Percentiles rank a stretch among this genome's conserved stretches.
These are phyloP conservation scores for Tenthredo amoena DNA, from an alignment of 2,888 invertebrate genomes.

Conservation along the genomic window DNA sequence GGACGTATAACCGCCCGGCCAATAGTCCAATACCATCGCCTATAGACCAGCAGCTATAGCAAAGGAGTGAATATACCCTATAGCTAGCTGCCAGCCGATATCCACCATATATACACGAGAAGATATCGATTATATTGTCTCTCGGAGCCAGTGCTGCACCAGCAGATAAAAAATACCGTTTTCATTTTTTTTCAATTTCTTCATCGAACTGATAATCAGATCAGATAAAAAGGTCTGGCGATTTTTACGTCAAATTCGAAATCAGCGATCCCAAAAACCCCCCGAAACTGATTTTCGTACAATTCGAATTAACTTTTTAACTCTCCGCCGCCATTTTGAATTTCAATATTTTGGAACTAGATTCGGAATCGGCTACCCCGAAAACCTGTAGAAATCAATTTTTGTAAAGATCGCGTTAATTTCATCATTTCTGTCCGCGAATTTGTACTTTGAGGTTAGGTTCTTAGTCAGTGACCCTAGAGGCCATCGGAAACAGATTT, in stretches of 20 bases:
- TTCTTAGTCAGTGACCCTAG: neutral
- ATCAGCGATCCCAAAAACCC: neutral
- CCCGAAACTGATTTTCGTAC: neutral
- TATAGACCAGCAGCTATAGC: neutral
- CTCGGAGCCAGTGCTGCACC: neutral
- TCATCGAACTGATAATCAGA: neutral
- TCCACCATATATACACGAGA: neutral
- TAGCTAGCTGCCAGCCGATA: neutral
- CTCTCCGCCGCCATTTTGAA: neutral
- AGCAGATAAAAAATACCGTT: neutral
- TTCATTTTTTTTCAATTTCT: neutral
- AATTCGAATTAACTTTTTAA: neutral
- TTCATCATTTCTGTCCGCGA: neutral
- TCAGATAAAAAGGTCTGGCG: neutral
- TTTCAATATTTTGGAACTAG: neutral
- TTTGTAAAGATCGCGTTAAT: neutral
- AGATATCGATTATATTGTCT: slow-evolving; percentile 37
- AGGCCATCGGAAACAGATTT: neutral
- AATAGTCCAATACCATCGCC: slow-evolving; percentile 34
- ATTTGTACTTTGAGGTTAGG: neutral
- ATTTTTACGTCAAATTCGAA: neutral
- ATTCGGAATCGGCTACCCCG: neutral
- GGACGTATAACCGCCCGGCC: slow-evolving; percentile 22
- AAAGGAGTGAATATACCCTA: neutral
- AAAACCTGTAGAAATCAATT: neutral